These are phyloP conservation scores for Lophotis ruficrista DNA, from an alignment of 2,113 vertebrate species.

Conservation along the genomic window DNA sequence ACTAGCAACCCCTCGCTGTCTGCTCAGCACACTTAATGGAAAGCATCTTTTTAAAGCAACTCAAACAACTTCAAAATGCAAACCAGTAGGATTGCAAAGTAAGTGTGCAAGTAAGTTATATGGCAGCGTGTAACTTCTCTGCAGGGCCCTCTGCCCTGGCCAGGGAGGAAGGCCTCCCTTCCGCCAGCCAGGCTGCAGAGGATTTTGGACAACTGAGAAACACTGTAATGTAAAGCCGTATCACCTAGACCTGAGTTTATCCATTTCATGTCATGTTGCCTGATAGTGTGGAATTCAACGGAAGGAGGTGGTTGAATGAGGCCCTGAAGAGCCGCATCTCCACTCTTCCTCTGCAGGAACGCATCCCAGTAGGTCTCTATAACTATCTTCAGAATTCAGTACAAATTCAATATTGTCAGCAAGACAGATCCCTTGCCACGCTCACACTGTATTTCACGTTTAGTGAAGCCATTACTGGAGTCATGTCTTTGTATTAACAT, in stretches of 20 bases:
- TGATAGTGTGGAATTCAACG: neutral
- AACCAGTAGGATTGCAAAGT: neutral
- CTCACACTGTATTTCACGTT: neutral
- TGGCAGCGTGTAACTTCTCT: neutral
- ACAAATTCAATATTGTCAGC: neutral
- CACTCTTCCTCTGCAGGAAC: neutral
- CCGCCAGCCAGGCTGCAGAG: neutral
- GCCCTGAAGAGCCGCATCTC: neutral
- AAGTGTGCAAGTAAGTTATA: fast-evolving
- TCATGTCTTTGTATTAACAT: neutral
- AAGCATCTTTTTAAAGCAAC: neutral
- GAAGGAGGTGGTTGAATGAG: neutral
- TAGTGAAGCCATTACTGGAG: conserved; percentile 1
- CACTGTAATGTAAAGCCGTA: neutral
- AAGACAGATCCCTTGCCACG: neutral
- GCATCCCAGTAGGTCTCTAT: neutral
- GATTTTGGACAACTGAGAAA: neutral
- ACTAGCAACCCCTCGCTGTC: neutral
- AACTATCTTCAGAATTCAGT: neutral
- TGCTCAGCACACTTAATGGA: neutral
- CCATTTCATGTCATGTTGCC: neutral
- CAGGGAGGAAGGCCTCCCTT: too few relatives aligned
- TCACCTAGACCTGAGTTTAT: neutral
- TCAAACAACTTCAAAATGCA: neutral
- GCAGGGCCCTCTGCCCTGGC: neutral